Percentiles rank a stretch among this genome's conserved stretches.
phyloP scores from a whole-genome alignment of 1,140 invertebrate species.

The Drosophila kepulauana region DNA sequence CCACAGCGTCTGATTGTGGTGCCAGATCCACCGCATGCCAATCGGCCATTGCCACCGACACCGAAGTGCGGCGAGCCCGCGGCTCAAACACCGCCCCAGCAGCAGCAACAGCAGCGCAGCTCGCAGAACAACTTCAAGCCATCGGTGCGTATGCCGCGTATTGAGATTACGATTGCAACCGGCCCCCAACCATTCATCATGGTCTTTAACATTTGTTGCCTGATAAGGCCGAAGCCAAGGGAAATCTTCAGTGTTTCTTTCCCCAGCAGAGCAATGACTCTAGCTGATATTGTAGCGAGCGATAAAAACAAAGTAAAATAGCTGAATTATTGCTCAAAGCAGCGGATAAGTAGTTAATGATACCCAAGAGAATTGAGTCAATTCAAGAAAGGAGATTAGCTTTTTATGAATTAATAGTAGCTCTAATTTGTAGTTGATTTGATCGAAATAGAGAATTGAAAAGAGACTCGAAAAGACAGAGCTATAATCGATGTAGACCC shows the following conservation, averaged over 20 bases:
- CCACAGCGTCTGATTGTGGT: constrained; percentile 95
- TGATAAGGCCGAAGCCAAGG: constrained; percentile 10
- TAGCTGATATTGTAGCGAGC: constrained; percentile 6
- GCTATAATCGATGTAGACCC: no score
- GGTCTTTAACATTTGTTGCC: constrained; percentile 6
- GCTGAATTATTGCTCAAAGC: background rate
- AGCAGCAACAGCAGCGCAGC: constrained; percentile 88
- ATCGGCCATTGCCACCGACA: constrained; percentile 93
- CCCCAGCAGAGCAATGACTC: constrained; percentile 21
- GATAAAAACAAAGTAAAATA: background rate
- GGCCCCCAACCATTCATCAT: background rate
- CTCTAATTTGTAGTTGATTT: no score
- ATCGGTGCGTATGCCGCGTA: constrained; percentile 87
- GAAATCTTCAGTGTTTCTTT: constrained; percentile 6
- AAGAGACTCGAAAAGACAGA: no score
- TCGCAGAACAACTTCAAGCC: constrained; percentile 93
- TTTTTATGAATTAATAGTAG: background rate
- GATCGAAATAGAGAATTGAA: no score
- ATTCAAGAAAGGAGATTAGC: background rate
- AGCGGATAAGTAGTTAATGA: constrained; percentile 1
- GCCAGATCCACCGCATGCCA: constrained; percentile 87
- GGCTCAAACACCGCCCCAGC: constrained; percentile 85
- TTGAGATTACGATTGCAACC: constrained; percentile 5
- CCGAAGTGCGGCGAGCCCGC: constrained; percentile 86
- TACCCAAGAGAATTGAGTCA: background rate